Conservation (phyloP, 2,888 invertebrate species). For the Kuschelorhynchus macadamiae region DNA sequence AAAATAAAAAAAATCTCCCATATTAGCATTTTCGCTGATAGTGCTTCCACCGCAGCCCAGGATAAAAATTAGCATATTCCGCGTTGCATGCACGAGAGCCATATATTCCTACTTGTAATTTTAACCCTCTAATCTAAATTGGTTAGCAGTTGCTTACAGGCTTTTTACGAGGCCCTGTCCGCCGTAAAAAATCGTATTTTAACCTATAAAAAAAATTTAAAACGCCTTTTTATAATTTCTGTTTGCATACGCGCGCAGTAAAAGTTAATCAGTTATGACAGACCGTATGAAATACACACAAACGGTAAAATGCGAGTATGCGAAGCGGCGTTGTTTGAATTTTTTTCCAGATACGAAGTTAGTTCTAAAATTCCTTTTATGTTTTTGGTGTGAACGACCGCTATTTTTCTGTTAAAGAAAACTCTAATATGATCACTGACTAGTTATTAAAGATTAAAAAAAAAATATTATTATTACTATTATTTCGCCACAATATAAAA, state of each 20-base stretch:
- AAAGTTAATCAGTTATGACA: slow-evolving; percentile 27
- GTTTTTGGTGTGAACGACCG: no score
- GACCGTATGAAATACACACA: no score
- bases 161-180: slow-evolving; percentile 37
- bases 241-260: slow-evolving; percentile 21
- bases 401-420: no score
- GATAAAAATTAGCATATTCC: slow-evolving; percentile 48
- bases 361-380: no score
- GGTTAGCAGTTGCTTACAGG: slow-evolving; percentile 51
- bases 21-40: slow-evolving; percentile 47
- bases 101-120: slow-evolving; percentile 49
- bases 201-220: no score
- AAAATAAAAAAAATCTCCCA: not conserved
- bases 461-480: no score
- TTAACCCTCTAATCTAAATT: slow-evolving; percentile 49
- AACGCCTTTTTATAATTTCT: slow-evolving; percentile 9
- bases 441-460: no score
- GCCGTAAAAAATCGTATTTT: slow-evolving; percentile 28
- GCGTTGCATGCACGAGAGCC: slow-evolving; percentile 45
- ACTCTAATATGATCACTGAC: no score
- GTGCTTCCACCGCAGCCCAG: slow-evolving; percentile 29
- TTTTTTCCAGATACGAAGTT: no score
- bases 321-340: no score
- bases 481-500: no score
- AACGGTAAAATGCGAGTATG: no score